Evolutionary conservation across 2,888 invertebrate genomes (phyloP).

Genomic region (Lordiphosa andalusiaca): DNA sequence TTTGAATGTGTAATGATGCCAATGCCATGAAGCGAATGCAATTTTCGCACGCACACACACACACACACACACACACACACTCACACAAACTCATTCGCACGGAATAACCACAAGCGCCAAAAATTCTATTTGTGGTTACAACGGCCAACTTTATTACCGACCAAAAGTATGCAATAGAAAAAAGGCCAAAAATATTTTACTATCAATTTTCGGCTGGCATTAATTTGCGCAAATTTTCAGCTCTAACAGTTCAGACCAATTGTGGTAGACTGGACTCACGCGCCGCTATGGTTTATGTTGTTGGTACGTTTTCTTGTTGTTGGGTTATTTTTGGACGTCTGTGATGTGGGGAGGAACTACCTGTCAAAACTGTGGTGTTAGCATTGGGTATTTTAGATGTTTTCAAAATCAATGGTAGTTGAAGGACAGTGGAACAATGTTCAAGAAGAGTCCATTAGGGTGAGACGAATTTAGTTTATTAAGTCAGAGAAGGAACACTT

Average conservation of each 20-base stretch:
- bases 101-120: constrained; percentile 54
- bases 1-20: constrained; percentile 67
- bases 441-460: too few relatives aligned
- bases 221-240: constrained; percentile 64
- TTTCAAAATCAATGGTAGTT: too few relatives aligned
- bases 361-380: constrained; percentile 52
- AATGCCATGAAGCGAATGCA: constrained; percentile 56
- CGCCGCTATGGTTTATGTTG: constrained; percentile 38
- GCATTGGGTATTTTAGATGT: not conserved
- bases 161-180: constrained; percentile 39
- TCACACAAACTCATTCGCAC: constrained; percentile 7
- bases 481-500: too few relatives aligned
- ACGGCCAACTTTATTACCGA: constrained; percentile 60
- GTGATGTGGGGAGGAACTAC: constrained; percentile 14
- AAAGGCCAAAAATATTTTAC: constrained; percentile 44
- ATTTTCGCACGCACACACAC: constrained; percentile 53
- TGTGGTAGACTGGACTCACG: constrained; percentile 48
- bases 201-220: constrained; percentile 55
- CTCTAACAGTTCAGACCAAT: constrained; percentile 54
- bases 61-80: constrained; percentile 13
- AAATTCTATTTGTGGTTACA: constrained; percentile 65
- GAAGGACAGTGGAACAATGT: constrained; percentile 10
- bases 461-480: too few relatives aligned
- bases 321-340: not conserved
- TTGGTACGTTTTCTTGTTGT: constrained; percentile 4